Evolutionary conservation across 2,888 invertebrate species (phyloP), one percentile per base, ranked within the genome.

Genomic region (Cacoxenus indagator): DNA sequence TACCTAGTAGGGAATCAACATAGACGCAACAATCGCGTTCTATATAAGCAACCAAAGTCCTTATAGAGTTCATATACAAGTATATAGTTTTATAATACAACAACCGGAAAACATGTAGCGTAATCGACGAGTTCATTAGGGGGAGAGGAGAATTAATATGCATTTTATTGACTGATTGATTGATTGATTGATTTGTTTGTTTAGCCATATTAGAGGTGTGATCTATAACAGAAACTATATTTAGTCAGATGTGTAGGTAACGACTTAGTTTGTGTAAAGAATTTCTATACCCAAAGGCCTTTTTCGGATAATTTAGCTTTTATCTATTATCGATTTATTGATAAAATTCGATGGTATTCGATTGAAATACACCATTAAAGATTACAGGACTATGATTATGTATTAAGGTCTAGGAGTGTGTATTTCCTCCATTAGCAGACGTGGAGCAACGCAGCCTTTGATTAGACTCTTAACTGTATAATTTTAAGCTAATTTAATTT

Each of bases 41-140:
- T 55, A 62, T 65, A 76, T 73, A 79, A 84, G 74, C 73, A 84
- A 83, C 82, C 82, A 83, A 83, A 83, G 82, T 84, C 84, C 84
- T 81, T 83, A 83, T 83, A 83, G 65, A 69, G 48, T 37, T 43
- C 27, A 43, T 14, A 43, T 24, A 37, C 46, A 19, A 14, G 45
- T 24, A 62, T 2, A 62, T 45, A 62, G 79, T 24, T 54, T 31
- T 62, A 48, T 37, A 66, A 57, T 11, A 48, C 9, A 64, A 48
- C 46, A 1, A 31, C 5, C 31, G 11, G 24, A n/a, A 54, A 3
- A 51, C 51, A 22, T n/a, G n/a, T n/a, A 54, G 48, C 26, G n/a
- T 8, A 57, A 43, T 31, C 9, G 31, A 31, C 31, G 9, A 31
- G 5, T 31, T 31, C 9, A n/a, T 31, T 31, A 8, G 5, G 31